phyloP scores from a whole-genome alignment of 1,140 invertebrate species.

The Ostrea edulis region DNA sequence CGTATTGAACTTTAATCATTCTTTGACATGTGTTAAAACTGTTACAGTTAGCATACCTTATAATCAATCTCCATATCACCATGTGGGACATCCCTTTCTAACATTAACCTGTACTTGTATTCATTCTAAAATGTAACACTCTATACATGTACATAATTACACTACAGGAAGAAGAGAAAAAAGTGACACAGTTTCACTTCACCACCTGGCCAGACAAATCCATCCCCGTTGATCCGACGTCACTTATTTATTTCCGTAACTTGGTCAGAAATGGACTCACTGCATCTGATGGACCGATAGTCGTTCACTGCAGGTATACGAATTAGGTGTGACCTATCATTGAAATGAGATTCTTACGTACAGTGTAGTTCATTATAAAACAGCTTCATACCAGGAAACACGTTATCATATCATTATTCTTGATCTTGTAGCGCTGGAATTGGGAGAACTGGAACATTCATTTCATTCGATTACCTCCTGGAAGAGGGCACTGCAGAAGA shows the following conservation, averaged over 20 bases:
- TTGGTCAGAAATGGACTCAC: background rate
- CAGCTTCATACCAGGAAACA: too few relatives aligned
- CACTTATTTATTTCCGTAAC: background rate
- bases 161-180: background rate
- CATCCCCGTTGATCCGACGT: background rate
- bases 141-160: background rate
- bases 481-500: slow-evolving; percentile 25
- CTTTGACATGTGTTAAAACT: too few relatives aligned
- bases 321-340: background rate
- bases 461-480: slow-evolving; percentile 1
- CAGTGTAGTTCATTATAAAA: background rate
- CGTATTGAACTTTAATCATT: background rate
- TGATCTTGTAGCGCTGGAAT: background rate
- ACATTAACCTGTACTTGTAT: too few relatives aligned
- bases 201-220: slow-evolving; percentile 21
- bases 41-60: too few relatives aligned
- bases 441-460: background rate
- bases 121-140: background rate
- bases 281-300: background rate
- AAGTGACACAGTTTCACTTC: slow-evolving; percentile 4
- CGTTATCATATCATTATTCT: background rate
- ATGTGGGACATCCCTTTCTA: too few relatives aligned
- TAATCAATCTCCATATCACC: too few relatives aligned
- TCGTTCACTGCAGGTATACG: background rate
- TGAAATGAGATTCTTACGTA: too few relatives aligned